phyloP scores from a whole-genome alignment of 2,797 vertebrate species.

The Xerus rutilus region DNA sequence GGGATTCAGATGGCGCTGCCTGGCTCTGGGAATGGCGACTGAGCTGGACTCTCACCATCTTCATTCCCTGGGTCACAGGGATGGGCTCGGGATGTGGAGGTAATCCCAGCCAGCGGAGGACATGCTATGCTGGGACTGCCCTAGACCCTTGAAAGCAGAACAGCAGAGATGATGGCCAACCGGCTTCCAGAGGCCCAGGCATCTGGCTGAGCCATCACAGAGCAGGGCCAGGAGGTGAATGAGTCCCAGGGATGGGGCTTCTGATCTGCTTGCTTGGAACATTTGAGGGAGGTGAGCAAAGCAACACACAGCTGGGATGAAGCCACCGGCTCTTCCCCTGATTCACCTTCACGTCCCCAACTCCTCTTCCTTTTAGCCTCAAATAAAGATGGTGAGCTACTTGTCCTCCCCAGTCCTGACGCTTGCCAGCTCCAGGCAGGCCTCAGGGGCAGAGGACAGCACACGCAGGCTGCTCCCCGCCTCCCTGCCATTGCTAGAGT shows the following conservation, averaged over 20 bases:
- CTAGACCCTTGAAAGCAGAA: not conserved
- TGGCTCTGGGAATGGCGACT: not conserved
- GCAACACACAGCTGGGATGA: not conserved
- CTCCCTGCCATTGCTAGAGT: not conserved
- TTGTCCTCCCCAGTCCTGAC: not conserved
- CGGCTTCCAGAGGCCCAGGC: not conserved
- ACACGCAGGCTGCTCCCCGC: not conserved
- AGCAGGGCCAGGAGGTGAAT: not conserved
- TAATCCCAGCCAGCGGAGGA: not conserved
- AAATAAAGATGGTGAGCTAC: not conserved
- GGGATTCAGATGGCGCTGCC: not conserved
- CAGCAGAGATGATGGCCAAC: too few relatives aligned
- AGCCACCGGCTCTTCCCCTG: not conserved
- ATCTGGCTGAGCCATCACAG: not conserved
- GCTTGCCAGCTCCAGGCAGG: not conserved
- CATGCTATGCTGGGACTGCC: too few relatives aligned
- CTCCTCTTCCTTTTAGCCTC: not conserved
- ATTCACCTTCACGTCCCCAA: not conserved
- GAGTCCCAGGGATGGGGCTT: not conserved
- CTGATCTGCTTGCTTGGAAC: not conserved
- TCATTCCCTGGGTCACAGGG: not conserved
- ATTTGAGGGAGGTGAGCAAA: not conserved
- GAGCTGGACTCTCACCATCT: not conserved
- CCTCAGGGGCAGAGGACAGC: not conserved
- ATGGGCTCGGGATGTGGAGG: not conserved